Evolutionary conservation across 2,888 invertebrate genomes (phyloP).

Genomic region (Metacarcinus magister): DNA sequence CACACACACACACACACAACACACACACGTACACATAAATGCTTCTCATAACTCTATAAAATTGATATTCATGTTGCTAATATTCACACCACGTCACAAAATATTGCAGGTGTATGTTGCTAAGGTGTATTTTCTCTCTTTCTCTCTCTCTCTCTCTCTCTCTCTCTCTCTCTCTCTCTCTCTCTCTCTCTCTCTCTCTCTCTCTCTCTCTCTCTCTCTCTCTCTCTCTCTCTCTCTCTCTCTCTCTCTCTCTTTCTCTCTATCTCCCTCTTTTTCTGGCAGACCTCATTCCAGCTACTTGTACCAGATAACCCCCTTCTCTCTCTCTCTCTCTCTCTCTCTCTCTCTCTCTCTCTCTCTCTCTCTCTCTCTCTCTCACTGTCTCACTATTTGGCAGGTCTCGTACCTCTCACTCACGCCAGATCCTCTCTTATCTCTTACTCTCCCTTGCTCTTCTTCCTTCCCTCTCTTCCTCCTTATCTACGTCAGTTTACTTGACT

Average conservation of each 20-base stretch:
- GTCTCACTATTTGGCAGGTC: not conserved
- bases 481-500: not conserved
- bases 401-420: not conserved
- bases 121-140: not conserved
- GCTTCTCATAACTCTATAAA: not conserved
- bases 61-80: not conserved
- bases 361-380: not conserved
- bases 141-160: slow-evolving; percentile 11
- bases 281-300: too few relatives aligned
- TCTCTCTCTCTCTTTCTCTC: not conserved
- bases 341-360: too few relatives aligned
- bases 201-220: too few relatives aligned
- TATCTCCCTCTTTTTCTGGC: not conserved
- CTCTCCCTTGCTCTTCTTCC: not conserved
- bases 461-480: not conserved
- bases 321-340: too few relatives aligned
- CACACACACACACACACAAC: slow-evolving; percentile 15
- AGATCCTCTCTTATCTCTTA: not conserved
- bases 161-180: slow-evolving; percentile 1
- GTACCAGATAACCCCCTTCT: too few relatives aligned
- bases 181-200: too few relatives aligned
- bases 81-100: not conserved
- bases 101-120: not conserved
- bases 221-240: not conserved
- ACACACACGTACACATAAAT: not conserved